A percentile compares a stretch with the other conserved stretches of the same genome.
These are phyloP conservation scores for Euwallacea similis DNA, from an alignment of 1,140 invertebrate genomes.

Conservation along the genomic window DNA sequence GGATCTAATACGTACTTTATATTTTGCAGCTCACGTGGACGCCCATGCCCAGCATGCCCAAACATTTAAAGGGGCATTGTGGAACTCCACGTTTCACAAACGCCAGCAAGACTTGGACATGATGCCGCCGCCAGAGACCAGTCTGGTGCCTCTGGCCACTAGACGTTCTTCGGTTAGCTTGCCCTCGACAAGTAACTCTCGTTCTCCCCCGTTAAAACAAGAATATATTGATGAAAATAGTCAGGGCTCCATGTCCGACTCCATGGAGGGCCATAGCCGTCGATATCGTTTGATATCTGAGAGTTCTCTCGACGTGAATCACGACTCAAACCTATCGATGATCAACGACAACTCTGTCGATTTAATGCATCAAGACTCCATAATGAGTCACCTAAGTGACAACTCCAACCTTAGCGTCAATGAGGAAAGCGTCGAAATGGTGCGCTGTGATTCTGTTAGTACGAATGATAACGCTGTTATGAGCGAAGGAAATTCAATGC, in stretches of 20 bases:
- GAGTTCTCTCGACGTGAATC: slow-evolving; percentile 54
- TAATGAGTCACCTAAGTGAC: slow-evolving; percentile 51
- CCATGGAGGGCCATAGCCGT: slow-evolving; percentile 43
- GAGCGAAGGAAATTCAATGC: slow-evolving; percentile 39
- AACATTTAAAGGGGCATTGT: slow-evolving; percentile 53
- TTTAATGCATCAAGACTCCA: slow-evolving; percentile 45
- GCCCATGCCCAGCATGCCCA: slow-evolving; percentile 40
- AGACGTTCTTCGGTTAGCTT: slow-evolving; percentile 59
- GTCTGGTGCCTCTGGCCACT: slow-evolving; percentile 57
- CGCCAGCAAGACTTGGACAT: slow-evolving; percentile 59
- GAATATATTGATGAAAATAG: slow-evolving; percentile 72
- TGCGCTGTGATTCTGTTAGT: slow-evolving; percentile 40
- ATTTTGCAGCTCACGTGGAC: slow-evolving; percentile 51
- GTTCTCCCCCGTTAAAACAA: slow-evolving; percentile 62
- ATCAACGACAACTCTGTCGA: slow-evolving; percentile 58
- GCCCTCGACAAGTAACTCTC: slow-evolving; percentile 42
- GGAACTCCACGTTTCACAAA: slow-evolving; percentile 49
- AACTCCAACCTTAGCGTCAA: slow-evolving; percentile 55
- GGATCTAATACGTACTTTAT: slow-evolving; percentile 47
- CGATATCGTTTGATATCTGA: slow-evolving; percentile 51
- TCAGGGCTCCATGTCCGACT: slow-evolving; percentile 59
- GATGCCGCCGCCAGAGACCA: slow-evolving; percentile 64
- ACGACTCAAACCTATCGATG: slow-evolving; percentile 52
- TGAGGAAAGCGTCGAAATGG: slow-evolving; percentile 50
- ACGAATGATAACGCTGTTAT: slow-evolving; percentile 43